Evolutionary conservation across 2,113 vertebrate genomes (phyloP).

Genomic region (Periophthalmodon schlosseri): DNA sequence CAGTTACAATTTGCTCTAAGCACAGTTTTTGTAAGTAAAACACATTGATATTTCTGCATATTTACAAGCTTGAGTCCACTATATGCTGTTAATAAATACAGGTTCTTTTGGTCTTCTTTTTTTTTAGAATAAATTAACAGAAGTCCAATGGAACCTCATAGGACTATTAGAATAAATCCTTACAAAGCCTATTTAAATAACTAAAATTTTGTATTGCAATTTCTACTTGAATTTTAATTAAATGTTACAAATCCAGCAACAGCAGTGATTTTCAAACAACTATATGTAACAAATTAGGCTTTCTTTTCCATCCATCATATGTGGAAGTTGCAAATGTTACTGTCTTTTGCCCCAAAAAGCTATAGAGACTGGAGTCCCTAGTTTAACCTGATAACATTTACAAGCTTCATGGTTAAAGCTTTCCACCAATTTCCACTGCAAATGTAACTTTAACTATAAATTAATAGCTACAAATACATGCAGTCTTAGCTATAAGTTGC

Average conservation of each 20-base stretch:
- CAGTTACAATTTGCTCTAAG: not conserved
- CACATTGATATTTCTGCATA: not conserved
- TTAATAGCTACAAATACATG: not conserved
- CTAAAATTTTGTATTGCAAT: not conserved
- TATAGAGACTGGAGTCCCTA: not conserved
- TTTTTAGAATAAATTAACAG: no score
- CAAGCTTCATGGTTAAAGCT: not conserved
- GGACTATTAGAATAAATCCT: no score
- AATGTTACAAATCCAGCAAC: not conserved
- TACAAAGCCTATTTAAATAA: not conserved
- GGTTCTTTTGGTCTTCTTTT: no score
- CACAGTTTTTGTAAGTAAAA: not conserved
- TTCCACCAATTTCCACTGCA: not conserved
- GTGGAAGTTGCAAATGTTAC: not conserved
- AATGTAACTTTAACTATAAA: not conserved
- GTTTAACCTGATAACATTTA: not conserved
- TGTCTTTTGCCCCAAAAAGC: not conserved
- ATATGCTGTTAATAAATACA: not conserved
- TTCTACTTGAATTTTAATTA: not conserved
- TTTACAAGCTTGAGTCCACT: not conserved
- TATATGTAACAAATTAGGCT: not conserved
- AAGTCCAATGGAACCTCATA: no score
- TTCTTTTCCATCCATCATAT: not conserved
- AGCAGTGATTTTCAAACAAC: not conserved
- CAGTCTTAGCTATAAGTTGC: constrained; percentile 2